Percentiles rank a stretch among this genome's conserved stretches.
Conservation (phyloP, 2,113 vertebrate genomes). For the Nasalis larvatus region DNA sequence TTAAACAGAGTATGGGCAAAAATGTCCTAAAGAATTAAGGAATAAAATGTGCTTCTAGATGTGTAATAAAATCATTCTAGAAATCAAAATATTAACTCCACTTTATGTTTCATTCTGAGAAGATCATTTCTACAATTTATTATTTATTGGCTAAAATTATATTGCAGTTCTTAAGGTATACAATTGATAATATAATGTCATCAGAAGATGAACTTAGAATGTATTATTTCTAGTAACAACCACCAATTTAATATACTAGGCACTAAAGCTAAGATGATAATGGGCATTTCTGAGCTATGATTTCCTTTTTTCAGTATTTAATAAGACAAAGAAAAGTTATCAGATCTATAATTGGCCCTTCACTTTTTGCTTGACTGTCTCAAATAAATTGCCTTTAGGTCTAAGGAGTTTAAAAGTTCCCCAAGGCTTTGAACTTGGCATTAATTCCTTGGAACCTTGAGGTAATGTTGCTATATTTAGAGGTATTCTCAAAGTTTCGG, state of each 20-base stretch:
- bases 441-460: neutral
- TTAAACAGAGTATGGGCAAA: neutral
- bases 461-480: neutral
- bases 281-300: neutral
- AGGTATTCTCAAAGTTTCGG: neutral
- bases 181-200: neutral
- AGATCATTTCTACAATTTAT: neutral
- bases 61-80: neutral
- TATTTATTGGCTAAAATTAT: neutral
- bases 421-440: neutral
- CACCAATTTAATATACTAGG: neutral
- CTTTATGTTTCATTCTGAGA: neutral
- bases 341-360: neutral
- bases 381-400: slow-evolving; percentile 1
- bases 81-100: neutral
- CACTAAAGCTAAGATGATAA: neutral
- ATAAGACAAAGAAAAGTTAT: neutral
- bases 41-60: neutral
- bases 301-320: neutral
- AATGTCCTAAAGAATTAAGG: neutral
- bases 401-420: neutral
- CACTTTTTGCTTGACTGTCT: slow-evolving; percentile 1
- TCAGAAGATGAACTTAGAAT: neutral
- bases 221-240: neutral
- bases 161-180: neutral